phyloP scores from a whole-genome alignment of 2,888 invertebrate species.

The Allacma fusca region DNA sequence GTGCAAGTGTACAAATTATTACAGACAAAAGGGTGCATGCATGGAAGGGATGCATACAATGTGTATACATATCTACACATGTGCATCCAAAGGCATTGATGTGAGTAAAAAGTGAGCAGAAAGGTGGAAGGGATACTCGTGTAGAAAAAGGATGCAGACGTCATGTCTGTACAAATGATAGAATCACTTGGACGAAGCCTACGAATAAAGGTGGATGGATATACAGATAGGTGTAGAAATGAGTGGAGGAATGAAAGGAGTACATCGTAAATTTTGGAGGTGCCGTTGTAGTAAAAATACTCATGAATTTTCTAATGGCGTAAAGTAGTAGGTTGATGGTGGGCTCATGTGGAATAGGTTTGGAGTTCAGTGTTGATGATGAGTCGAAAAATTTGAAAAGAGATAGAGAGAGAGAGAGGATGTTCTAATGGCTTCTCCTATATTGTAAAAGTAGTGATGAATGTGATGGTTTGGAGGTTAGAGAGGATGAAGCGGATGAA shows the following conservation, averaged over 20 bases:
- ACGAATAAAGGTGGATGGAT: neutral
- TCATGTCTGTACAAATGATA: too few species aligned
- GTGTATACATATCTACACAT: too few species aligned
- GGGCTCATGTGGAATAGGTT: slow-evolving; percentile 13
- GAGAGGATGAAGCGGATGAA: slow-evolving; percentile 4
- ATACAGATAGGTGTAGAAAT: neutral
- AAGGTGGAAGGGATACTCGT: too few species aligned
- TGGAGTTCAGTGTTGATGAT: neutral
- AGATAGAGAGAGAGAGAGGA: slow-evolving; percentile 15
- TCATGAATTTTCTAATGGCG: slow-evolving; percentile 33
- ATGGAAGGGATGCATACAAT: too few species aligned
- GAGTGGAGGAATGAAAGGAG: slow-evolving; percentile 1
- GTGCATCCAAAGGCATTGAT: too few species aligned
- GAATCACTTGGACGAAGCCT: too few species aligned
- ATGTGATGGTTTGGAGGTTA: neutral
- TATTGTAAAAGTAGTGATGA: neutral
- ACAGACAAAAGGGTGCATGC: too few species aligned
- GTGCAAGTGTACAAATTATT: too few species aligned
- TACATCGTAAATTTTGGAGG: slow-evolving; percentile 25
- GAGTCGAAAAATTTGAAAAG: neutral
- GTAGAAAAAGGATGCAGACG: too few species aligned
- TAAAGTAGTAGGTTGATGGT: slow-evolving; percentile 36
- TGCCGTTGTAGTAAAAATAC: slow-evolving; percentile 30
- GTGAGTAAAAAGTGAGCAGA: too few species aligned
- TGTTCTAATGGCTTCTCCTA: slow-evolving; percentile 32